These are phyloP conservation scores for Drosophila malerkotliana DNA, from an alignment of 1,140 invertebrate genomes.

Conservation along the genomic window DNA sequence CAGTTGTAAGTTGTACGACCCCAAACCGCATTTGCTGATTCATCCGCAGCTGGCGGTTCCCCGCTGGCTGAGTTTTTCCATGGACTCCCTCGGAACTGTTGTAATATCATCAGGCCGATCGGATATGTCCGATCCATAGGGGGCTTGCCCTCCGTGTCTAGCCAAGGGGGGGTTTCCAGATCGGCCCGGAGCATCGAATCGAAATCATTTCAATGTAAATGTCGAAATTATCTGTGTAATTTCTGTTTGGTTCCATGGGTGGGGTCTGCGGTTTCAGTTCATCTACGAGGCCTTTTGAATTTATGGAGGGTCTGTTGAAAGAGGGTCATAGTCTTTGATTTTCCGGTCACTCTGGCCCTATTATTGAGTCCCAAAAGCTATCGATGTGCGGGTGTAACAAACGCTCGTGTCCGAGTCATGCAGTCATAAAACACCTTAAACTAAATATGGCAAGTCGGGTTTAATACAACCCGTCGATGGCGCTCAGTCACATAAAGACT, in stretches of 20 bases:
- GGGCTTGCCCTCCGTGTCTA: constrained; percentile 44
- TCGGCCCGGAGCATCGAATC: constrained; percentile 10
- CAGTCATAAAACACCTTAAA: constrained; percentile 61
- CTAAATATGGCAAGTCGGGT: constrained; percentile 75
- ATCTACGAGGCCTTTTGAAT: constrained; percentile 1
- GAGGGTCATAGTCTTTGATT: background rate
- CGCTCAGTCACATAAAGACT: constrained; percentile 72
- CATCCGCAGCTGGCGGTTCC: constrained; percentile 48
- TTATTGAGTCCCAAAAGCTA: no score
- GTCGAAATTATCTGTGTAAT: constrained; percentile 70
- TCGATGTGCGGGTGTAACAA: constrained; percentile 64
- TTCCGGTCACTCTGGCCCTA: no score
- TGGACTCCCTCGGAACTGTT: constrained; percentile 37
- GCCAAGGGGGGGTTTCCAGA: constrained; percentile 44
- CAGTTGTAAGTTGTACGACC: constrained; percentile 57
- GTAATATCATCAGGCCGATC: constrained; percentile 44
- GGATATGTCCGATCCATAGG: constrained; percentile 18
- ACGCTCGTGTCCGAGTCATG: constrained; percentile 61
- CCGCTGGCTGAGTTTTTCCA: constrained; percentile 48
- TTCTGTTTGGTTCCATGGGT: constrained; percentile 47
- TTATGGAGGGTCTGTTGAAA: background rate
- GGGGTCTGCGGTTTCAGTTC: constrained; percentile 37
- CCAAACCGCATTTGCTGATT: constrained; percentile 49
- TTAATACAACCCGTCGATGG: constrained; percentile 39
- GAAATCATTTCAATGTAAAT: constrained; percentile 73